These are phyloP conservation scores for Empidonax alnorum DNA, from an alignment of 2,113 vertebrate genomes.

Conservation along the genomic window DNA sequence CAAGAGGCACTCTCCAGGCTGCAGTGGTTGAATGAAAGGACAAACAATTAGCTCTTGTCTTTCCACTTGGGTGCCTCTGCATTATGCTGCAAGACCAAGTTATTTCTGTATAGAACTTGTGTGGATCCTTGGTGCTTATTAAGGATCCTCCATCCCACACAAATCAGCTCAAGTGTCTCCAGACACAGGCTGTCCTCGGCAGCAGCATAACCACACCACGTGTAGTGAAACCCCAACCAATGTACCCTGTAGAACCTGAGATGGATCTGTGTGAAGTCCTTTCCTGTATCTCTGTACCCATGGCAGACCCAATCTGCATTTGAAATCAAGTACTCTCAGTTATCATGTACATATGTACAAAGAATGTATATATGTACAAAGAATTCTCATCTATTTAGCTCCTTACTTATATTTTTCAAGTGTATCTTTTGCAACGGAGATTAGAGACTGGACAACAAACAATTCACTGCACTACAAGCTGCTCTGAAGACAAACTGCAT, in stretches of 20 bases:
- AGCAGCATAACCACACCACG: neutral
- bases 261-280: neutral
- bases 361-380: neutral
- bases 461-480: neutral
- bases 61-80: neutral
- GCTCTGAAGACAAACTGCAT: neutral
- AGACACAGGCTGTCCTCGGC: neutral
- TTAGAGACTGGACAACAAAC: neutral
- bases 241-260: neutral
- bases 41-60: neutral
- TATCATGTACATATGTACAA: neutral
- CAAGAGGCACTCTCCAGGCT: neutral
- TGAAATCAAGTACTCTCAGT: neutral
- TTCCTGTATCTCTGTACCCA: neutral
- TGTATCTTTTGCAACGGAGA: neutral
- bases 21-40: neutral
- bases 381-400: neutral
- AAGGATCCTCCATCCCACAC: neutral
- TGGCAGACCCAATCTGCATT: neutral
- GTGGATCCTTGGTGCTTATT: neutral
- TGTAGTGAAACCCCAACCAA: neutral
- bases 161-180: neutral
- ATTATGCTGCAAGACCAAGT: neutral
- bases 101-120: neutral
- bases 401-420: neutral